phyloP scores from a whole-genome alignment of 2,888 invertebrate genomes.

The Drosophila paracracens region DNA sequence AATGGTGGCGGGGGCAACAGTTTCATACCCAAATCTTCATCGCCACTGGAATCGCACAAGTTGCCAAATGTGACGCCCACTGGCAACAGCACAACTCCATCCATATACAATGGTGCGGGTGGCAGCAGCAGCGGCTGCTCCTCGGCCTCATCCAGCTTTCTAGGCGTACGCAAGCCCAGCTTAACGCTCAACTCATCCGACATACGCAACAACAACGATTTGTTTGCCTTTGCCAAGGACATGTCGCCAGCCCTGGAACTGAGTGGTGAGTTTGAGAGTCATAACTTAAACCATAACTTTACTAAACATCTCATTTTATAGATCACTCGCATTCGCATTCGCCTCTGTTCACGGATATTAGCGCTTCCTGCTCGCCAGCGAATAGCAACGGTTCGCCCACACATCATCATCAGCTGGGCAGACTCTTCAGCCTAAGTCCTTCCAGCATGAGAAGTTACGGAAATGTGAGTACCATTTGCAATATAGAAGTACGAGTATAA shows the following conservation, averaged over 20 bases:
- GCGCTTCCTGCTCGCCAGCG: conserved; percentile 76
- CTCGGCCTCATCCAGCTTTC: conserved; percentile 61
- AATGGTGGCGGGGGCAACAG: conserved; percentile 17
- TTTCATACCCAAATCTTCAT: conserved; percentile 75
- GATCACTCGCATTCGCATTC: conserved; percentile 62
- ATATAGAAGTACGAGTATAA: background rate
- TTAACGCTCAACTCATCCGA: conserved; percentile 83
- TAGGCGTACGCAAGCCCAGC: conserved; percentile 81
- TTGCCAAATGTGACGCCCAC: conserved; percentile 72
- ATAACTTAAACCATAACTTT: background rate
- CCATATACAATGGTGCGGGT: conserved; percentile 46
- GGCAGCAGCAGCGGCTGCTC: conserved; percentile 35
- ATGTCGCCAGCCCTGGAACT: conserved; percentile 80
- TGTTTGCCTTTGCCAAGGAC: conserved; percentile 83
- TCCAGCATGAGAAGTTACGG: conserved; percentile 81
- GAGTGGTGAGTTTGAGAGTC: conserved; percentile 65
- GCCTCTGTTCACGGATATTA: conserved; percentile 82
- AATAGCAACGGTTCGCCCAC: conserved; percentile 82
- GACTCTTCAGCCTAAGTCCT: conserved; percentile 83
- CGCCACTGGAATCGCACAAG: conserved; percentile 80
- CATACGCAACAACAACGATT: conserved; percentile 82
- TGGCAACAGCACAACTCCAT: conserved; percentile 34
- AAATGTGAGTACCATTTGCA: conserved; percentile 78
- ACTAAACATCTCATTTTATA: background rate
- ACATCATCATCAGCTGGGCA: conserved; percentile 79